Percentiles rank a stretch among this genome's conserved stretches.
phyloP scores from a whole-genome alignment of 2,888 invertebrate genomes.

The Heliothis peltigera region DNA sequence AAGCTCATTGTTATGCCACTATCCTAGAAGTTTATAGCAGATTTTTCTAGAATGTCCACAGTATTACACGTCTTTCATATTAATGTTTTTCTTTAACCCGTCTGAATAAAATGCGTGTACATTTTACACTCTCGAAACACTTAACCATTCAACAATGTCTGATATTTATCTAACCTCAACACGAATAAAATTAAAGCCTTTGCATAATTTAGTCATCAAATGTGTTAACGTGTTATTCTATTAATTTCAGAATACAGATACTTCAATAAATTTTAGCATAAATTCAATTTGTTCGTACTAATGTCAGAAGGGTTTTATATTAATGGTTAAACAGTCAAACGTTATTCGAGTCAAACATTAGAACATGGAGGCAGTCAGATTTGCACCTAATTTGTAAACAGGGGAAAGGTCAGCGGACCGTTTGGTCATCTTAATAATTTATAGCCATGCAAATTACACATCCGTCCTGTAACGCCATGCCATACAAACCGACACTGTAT shows the following conservation, averaged over 20 bases:
- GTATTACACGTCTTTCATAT: no score
- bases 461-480: conserved; percentile 63
- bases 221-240: conserved; percentile 16
- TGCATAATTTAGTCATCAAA: background rate
- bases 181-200: conserved; percentile 10
- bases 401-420: conserved; percentile 72
- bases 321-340: conserved; percentile 19
- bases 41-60: background rate
- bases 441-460: conserved; percentile 78
- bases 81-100: no score
- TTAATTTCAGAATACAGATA: conserved; percentile 8
- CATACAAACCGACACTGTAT: conserved; percentile 36
- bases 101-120: no score
- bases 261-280: background rate
- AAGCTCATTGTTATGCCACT: background rate
- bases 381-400: conserved; percentile 78
- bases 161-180: conserved; percentile 10
- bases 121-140: background rate
- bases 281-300: conserved; percentile 5
- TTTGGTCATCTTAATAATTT: conserved; percentile 79
- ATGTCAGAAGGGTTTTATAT: background rate
- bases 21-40: background rate
- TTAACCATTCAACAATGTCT: background rate
- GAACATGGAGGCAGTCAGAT: conserved; percentile 61
- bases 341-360: conserved; percentile 32